phyloP scores from a whole-genome alignment of 2,888 invertebrate species.

The Lumbricus terrestris region DNA sequence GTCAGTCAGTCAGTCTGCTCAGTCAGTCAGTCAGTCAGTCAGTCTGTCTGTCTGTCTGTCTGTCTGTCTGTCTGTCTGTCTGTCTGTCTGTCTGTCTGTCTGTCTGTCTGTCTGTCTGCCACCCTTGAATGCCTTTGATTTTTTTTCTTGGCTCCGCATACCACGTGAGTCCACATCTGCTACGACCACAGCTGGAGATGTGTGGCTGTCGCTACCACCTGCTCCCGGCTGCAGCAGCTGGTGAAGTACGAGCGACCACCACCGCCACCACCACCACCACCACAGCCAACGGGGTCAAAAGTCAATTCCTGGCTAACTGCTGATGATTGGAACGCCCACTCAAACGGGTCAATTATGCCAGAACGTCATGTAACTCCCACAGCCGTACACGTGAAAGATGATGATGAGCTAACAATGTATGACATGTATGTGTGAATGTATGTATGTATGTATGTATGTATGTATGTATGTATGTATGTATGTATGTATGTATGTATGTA shows the following conservation, averaged over 20 bases:
- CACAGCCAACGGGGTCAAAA: neutral
- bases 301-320: neutral
- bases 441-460: neutral
- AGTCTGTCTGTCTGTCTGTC: no score
- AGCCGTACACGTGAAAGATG: neutral
- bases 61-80: no score
- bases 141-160: neutral
- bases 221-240: neutral
- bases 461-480: no score
- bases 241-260: neutral
- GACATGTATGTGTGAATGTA: neutral
- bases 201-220: neutral
- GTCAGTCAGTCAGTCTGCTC: neutral
- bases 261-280: no score
- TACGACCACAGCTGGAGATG: no score
- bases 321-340: neutral
- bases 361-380: neutral
- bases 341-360: neutral
- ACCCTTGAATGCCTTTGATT: neutral
- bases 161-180: neutral
- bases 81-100: no score
- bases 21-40: no score
- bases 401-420: neutral
- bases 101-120: no score
- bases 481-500: no score